Conservation (phyloP, 2,888 invertebrate species). For the Spodoptera exigua region DNA sequence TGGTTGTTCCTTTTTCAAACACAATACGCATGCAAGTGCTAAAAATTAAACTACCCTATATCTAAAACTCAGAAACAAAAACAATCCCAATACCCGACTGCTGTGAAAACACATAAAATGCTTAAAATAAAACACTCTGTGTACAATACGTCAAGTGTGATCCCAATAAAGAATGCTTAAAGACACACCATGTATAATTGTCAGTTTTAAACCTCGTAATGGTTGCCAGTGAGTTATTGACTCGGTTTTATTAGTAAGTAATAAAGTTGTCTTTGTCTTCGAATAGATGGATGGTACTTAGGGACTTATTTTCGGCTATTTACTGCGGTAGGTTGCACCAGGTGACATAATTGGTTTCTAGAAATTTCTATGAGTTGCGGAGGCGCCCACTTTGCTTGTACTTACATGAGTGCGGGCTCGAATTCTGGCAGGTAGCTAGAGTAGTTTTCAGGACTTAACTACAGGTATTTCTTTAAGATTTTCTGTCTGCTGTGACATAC, state of each 20-base stretch:
- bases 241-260: conserved; percentile 67
- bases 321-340: conserved; percentile 32
- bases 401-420: no score
- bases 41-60: conserved; percentile 40
- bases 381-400: no score
- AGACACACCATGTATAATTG: conserved; percentile 77
- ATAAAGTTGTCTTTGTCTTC: conserved; percentile 57
- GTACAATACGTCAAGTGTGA: conserved; percentile 72
- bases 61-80: conserved; percentile 44
- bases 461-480: no score
- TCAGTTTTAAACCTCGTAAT: conserved; percentile 78
- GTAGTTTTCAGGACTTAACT: no score
- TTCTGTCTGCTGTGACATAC: no score
- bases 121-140: conserved; percentile 74
- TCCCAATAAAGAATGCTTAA: conserved; percentile 78
- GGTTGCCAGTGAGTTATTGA: conserved; percentile 71
- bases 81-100: conserved; percentile 65
- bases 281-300: conserved; percentile 39
- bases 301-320: conserved; percentile 29
- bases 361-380: neutral
- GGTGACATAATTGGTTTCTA: conserved; percentile 18
- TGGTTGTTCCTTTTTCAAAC: no score
- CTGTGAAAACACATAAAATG: conserved; percentile 81
- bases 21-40: conserved; percentile 6
- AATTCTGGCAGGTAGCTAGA: no score